These are phyloP conservation scores for Rhagoletis zephyria DNA, from an alignment of 1,140 invertebrate species.

Conservation along the genomic window DNA sequence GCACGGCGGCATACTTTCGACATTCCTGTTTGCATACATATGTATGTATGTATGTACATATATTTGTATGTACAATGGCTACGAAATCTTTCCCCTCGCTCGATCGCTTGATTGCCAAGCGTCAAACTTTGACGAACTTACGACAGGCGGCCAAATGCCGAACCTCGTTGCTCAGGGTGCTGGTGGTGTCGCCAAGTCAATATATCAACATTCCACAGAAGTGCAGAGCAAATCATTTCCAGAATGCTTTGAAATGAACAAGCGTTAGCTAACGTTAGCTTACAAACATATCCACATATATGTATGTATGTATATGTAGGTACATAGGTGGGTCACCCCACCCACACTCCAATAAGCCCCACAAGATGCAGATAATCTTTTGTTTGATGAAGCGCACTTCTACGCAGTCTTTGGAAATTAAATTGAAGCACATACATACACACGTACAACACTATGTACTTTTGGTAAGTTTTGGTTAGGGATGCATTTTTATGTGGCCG, in stretches of 20 bases:
- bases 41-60: too few relatives aligned
- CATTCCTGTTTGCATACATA: too few relatives aligned
- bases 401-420: neutral
- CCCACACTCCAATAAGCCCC: neutral
- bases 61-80: too few relatives aligned
- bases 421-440: neutral
- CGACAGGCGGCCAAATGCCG: conserved; percentile 44
- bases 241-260: neutral
- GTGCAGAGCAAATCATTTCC: neutral
- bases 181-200: neutral
- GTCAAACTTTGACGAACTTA: conserved; percentile 33
- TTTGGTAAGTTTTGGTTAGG: neutral
- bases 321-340: too few relatives aligned
- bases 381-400: neutral
- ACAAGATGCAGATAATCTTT: neutral
- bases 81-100: too few relatives aligned
- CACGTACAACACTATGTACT: neutral
- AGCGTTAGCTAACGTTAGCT: neutral
- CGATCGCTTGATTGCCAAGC: neutral
- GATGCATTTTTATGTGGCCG: neutral
- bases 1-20: too few relatives aligned
- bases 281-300: neutral
- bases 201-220: neutral
- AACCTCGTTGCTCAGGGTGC: neutral
- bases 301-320: too few relatives aligned